Evolutionary conservation across 2,888 invertebrate genomes (phyloP).

Genomic region (Nasonia oneida): DNA sequence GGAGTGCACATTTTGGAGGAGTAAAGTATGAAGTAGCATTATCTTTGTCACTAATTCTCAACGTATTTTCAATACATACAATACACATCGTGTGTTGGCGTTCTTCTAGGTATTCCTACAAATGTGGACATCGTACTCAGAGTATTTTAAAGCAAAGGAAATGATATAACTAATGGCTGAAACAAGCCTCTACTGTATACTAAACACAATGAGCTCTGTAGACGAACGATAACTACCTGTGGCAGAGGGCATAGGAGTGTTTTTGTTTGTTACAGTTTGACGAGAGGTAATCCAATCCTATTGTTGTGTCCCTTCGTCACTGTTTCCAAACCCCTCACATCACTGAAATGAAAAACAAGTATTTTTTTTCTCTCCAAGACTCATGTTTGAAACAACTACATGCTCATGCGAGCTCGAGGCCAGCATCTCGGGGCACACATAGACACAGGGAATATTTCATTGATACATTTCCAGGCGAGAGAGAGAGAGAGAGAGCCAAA

Average conservation of each 20-base stretch:
- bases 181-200: slow-evolving; percentile 13
- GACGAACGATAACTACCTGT: slow-evolving; percentile 69
- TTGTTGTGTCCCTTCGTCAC: slow-evolving; percentile 66
- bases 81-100: slow-evolving; percentile 39
- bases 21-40: slow-evolving; percentile 66
- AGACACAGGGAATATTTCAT: not conserved
- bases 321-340: slow-evolving; percentile 70
- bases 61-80: slow-evolving; percentile 46
- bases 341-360: slow-evolving; percentile 66
- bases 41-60: slow-evolving; percentile 61
- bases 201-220: slow-evolving; percentile 14
- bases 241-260: slow-evolving; percentile 75
- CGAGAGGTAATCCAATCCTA: slow-evolving; percentile 62
- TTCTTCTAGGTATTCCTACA: slow-evolving; percentile 65
- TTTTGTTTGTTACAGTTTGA: slow-evolving; percentile 64
- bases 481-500: not conserved
- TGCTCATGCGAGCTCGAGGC: not conserved
- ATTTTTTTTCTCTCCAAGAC: not conserved
- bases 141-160: slow-evolving; percentile 41
- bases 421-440: not conserved
- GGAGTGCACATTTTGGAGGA: slow-evolving; percentile 67
- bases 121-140: slow-evolving; percentile 63
- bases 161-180: slow-evolving; percentile 6
- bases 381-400: not conserved
- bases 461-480: slow-evolving; percentile 2